Conservation (phyloP, 2,888 invertebrate genomes). For the Drosophila nigricruria region DNA sequence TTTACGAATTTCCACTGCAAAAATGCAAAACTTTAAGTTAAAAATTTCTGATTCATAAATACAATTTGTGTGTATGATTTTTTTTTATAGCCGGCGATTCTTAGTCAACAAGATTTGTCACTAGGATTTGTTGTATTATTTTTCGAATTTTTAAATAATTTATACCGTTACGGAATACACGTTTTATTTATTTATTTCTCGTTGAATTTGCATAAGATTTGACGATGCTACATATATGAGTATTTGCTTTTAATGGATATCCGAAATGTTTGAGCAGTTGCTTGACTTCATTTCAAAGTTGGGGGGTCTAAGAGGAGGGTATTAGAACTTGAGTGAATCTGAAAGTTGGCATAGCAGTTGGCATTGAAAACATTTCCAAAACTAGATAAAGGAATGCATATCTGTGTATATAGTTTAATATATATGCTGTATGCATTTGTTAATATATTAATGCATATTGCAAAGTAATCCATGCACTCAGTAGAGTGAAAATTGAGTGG, state of each 20-base stretch:
- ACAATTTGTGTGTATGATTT: not conserved
- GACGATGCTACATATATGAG: conserved; percentile 18
- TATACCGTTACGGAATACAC: conserved; percentile 10
- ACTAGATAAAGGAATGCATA: not conserved
- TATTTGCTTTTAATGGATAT: conserved; percentile 11
- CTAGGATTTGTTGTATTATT: not conserved
- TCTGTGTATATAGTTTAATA: not conserved
- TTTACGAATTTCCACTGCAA: conserved; percentile 41
- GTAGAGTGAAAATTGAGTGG: too few relatives aligned
- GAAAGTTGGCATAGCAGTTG: conserved; percentile 12
- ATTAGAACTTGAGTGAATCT: not conserved
- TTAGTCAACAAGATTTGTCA: not conserved
- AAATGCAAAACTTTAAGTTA: conserved; percentile 19
- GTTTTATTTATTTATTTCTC: conserved; percentile 19
- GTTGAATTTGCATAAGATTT: conserved; percentile 44
- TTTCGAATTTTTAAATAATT: conserved; percentile 8
- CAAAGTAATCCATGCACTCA: not conserved
- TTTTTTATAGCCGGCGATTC: not conserved
- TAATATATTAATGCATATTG: not conserved
- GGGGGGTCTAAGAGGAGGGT: not conserved
- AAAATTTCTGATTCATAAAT: conserved; percentile 33
- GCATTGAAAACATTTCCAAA: conserved; percentile 1
- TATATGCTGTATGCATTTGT: not conserved
- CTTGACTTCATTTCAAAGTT: not conserved
- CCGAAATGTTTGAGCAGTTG: not conserved